A percentile compares a stretch with the other conserved stretches of the same genome.
These are phyloP conservation scores for Atherinomorus stipes DNA, from an alignment of 2,113 vertebrate genomes.

Conservation along the genomic window DNA sequence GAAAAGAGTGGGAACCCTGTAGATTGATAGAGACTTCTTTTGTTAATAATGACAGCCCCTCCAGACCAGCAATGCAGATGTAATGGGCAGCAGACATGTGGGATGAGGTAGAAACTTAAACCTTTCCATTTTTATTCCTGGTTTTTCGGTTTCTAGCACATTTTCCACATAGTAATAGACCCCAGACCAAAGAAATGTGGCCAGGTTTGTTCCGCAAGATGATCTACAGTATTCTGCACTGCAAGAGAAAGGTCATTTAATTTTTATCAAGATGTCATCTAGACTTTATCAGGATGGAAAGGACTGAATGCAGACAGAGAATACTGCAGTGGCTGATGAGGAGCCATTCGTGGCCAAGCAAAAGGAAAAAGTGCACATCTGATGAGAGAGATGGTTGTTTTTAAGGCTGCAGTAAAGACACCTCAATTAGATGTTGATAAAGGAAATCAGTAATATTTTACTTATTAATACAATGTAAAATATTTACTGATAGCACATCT, in stretches of 20 bases:
- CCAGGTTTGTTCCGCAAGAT: constrained; percentile 23
- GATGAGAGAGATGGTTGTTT: constrained; percentile 24
- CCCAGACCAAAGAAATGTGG: background rate
- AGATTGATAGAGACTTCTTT: too few species aligned
- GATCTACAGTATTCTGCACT: constrained; percentile 17
- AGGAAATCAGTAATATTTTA: constrained; percentile 10
- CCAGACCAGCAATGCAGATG: background rate
- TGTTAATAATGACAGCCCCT: too few species aligned
- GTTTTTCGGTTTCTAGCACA: constrained; percentile 19
- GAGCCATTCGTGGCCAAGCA: constrained; percentile 19
- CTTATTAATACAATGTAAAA: constrained; percentile 22
- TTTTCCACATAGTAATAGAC: constrained; percentile 4
- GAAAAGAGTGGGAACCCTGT: too few species aligned
- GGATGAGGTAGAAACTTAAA: background rate
- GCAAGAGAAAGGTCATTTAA: constrained; percentile 48
- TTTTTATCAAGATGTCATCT: constrained; percentile 62
- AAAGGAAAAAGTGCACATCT: constrained; percentile 46
- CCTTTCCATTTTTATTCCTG: background rate
- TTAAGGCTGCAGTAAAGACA: constrained; percentile 23
- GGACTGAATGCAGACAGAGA: constrained; percentile 36
- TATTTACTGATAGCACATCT: too few species aligned
- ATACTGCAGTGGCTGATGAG: constrained; percentile 1
- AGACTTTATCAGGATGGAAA: constrained; percentile 55
- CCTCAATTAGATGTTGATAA: constrained; percentile 23
- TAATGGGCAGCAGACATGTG: too few species aligned